Base-by-base conservation (phyloP, 2,113 vertebrate genomes). In the Nothocercus nigrocapillus region DNA sequence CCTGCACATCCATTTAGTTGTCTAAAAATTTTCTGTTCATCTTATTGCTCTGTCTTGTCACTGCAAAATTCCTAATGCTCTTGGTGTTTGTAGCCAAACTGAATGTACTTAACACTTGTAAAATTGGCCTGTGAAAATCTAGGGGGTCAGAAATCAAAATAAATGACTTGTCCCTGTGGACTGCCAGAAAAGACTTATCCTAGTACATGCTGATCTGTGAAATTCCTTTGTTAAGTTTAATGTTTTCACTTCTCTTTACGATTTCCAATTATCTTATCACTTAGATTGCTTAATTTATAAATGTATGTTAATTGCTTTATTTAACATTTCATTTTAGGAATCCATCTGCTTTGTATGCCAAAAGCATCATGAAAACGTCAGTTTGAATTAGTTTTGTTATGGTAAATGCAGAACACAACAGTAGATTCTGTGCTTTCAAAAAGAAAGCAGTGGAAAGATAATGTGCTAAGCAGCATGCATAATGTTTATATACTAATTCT, bases 241-340 rank as follows among this genome's bases (percentile, higher is more conserved):
- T 49, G 42, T 61, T 68, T 77, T 81, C 63, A 62, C 73, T 85
- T 20, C 2, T 81, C 5, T n/a, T 16, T 7, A 62, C 5, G 53
- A n/a, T 77, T 74, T 74, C 27, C 81, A 59, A 81, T 28, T 94
- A 85, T 53, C 82, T 88, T 78, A 70, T 79, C 7, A 72, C 79
- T 84, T 74, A 64, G 22, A 86, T 66, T 11, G 76, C 36, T 87
- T 44, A 7, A 54, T 64, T 53, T 88, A 67, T 53, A 86, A 64
- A 49, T 64, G 3, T 61, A 61, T 42, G 24, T 61, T 75, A 88
- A 78, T 93, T 74, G 4, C 9, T 62, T 87, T 45, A 80, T 91
- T 93, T 91, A 93, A 36, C 15, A 85, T 42, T 78, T 80, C 76
- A 47, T 92, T 88, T 94, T 58, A 80, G 15, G 47, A 88, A 78